These are phyloP conservation scores for Bufotes viridis DNA, from an alignment of 2,797 vertebrate species.

Conservation along the genomic window DNA sequence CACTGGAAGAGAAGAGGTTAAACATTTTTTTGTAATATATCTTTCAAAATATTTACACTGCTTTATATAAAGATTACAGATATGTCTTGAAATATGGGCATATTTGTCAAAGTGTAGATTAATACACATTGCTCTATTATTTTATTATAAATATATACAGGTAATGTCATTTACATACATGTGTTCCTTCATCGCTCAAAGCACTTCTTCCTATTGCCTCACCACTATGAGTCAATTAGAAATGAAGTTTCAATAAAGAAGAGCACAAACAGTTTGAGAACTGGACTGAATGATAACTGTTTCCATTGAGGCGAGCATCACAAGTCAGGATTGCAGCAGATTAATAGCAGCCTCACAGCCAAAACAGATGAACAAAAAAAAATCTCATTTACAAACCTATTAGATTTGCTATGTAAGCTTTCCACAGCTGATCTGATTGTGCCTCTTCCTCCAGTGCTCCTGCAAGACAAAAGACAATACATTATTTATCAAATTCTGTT, in stretches of 20 bases:
- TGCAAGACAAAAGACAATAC: constrained; percentile 82
- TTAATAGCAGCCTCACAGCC: constrained; percentile 82
- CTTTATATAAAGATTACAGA: background rate
- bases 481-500: constrained; percentile 79
- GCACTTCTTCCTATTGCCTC: background rate
- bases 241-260: constrained; percentile 67
- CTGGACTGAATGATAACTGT: constrained; percentile 67
- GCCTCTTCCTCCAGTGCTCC: constrained; percentile 85
- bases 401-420: constrained; percentile 84
- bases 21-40: background rate
- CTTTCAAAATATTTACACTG: background rate
- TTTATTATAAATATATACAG: background rate
- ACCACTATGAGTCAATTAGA: background rate
- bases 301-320: constrained; percentile 69
- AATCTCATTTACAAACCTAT: constrained; percentile 89
- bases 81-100: too few species aligned
- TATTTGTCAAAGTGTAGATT: background rate
- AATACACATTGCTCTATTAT: background rate
- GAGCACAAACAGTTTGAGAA: constrained; percentile 74
- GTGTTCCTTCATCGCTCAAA: background rate
- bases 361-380: constrained; percentile 82
- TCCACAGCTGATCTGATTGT: constrained; percentile 85
- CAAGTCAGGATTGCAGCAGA: constrained; percentile 73
- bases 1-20: background rate
- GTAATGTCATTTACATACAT: background rate